Evolutionary conservation across 2,113 vertebrate species (phyloP).

Genomic region (Vidua chalybeata): DNA sequence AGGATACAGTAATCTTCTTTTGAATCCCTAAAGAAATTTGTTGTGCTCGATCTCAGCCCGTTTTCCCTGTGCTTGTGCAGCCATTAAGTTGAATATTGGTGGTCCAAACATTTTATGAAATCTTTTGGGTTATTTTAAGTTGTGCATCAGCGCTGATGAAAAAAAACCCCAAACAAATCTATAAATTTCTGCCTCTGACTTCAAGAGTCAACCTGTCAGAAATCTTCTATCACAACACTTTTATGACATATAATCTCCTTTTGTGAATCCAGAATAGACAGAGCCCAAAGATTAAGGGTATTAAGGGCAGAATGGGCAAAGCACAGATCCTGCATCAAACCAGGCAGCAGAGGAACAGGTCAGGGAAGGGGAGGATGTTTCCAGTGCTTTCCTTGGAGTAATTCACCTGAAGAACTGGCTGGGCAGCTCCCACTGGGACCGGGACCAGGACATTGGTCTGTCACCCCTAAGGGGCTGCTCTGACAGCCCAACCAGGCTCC

Average conservation of each 20-base stretch:
- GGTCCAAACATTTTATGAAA: neutral
- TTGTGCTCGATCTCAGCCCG: neutral
- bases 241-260: neutral
- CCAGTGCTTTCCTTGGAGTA: neutral
- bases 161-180: neutral
- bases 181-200: neutral
- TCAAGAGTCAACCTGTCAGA: neutral
- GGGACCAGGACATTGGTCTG: neutral
- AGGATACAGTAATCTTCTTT: neutral
- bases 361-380: neutral
- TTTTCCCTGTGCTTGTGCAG: neutral
- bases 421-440: neutral
- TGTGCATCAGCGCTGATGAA: neutral
- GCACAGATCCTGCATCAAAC: neutral
- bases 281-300: slow-evolving; percentile 5
- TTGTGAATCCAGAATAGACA: neutral
- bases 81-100: neutral
- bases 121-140: neutral
- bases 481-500: neutral
- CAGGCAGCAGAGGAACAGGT: neutral
- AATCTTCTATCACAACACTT: neutral
- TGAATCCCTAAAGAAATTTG: neutral
- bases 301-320: slow-evolving; percentile 9
- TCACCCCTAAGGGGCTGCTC: neutral
- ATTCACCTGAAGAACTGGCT: neutral